phyloP scores from a whole-genome alignment of 2,797 vertebrate genomes.

The Sebastes hopkinsi region DNA sequence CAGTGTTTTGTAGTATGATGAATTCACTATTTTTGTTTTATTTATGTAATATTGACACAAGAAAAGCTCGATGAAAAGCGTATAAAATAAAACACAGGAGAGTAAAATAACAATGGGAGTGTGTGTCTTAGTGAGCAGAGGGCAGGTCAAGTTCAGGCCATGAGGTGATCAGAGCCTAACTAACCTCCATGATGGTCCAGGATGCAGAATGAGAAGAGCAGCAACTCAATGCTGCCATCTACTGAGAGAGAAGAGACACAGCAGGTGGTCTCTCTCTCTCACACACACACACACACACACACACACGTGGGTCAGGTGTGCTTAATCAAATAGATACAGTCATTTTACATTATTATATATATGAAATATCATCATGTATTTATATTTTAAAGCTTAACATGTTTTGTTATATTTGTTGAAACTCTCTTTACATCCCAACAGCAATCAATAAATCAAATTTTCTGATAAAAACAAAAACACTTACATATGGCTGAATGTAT shows the following conservation, averaged over 20 bases:
- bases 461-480: too few species aligned
- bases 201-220: background rate
- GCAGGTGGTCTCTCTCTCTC: background rate
- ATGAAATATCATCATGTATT: fast-evolving
- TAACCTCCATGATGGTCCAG: slow-evolving; percentile 30
- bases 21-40: background rate
- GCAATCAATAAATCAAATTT: too few species aligned
- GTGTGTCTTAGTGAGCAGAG: slow-evolving; percentile 2
- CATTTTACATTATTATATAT: background rate
- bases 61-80: background rate
- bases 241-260: background rate
- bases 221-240: slow-evolving; percentile 66
- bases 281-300: background rate
- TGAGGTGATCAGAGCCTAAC: slow-evolving; percentile 52
- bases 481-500: too few species aligned
- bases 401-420: background rate
- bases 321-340: background rate
- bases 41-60: background rate
- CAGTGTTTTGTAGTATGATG: too few species aligned
- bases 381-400: background rate
- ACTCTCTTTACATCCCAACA: too few species aligned
- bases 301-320: background rate
- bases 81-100: background rate
- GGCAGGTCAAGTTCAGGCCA: slow-evolving; percentile 84
- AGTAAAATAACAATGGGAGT: background rate